These are phyloP conservation scores for Sanderia malayensis DNA, from an alignment of 30 jellyfish, hydroid and myxozoan species.

Conservation along the genomic window DNA sequence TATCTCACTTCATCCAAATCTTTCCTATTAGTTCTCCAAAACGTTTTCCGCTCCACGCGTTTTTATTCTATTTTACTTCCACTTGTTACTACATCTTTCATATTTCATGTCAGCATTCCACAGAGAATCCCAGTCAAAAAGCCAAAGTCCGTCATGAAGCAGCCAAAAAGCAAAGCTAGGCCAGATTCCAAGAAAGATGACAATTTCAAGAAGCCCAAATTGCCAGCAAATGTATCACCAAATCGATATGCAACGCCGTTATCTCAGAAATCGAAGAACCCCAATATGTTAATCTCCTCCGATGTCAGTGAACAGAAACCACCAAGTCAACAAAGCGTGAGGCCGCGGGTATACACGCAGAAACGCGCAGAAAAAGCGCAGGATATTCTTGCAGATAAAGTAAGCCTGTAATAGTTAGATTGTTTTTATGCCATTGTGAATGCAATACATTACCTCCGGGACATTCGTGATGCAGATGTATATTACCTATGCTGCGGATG, in stretches of 20 bases:
- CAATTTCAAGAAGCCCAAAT: not conserved
- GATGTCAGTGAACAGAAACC: not conserved
- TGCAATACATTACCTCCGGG: too few species aligned
- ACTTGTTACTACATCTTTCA: too few species aligned
- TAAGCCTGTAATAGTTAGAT: too few species aligned
- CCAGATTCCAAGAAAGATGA: not conserved
- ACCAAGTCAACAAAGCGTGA: not conserved
- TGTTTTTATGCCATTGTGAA: too few species aligned
- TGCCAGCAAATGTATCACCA: too few species aligned
- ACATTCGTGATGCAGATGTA: too few species aligned
- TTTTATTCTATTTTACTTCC: too few species aligned
- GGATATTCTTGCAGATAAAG: conserved; percentile 50
- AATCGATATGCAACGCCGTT: too few species aligned
- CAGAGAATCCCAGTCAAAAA: conserved; percentile 20
- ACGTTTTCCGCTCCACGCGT: too few species aligned
- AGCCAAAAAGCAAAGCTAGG: not conserved
- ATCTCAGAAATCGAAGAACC: not conserved
- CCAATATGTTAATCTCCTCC: not conserved
- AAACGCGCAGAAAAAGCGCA: conserved; percentile 17
- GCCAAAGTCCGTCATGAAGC: conserved; percentile 12
- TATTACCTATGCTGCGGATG: too few species aligned
- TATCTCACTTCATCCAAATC: too few species aligned
- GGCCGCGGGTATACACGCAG: not conserved
- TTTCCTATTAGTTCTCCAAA: too few species aligned
- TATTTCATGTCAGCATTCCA: not conserved